Conservation (phyloP, 2,888 invertebrate genomes). For the Cataglyphis albicans region DNA sequence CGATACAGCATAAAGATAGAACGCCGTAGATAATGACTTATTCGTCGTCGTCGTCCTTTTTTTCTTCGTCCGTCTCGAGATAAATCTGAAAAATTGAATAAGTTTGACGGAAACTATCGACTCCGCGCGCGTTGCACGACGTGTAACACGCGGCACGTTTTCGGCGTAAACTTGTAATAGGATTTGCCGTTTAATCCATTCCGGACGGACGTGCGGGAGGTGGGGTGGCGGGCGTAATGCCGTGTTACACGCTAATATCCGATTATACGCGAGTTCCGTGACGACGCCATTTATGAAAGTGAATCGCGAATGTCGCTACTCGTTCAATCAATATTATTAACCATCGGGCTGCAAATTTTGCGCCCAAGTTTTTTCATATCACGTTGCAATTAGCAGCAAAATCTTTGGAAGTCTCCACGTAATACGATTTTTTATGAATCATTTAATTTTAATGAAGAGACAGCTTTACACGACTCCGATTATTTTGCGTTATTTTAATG, state of each 20-base stretch:
- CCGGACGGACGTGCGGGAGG: constrained; percentile 48
- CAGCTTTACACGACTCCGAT: not conserved
- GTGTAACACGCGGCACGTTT: constrained; percentile 48
- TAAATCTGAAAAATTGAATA: constrained; percentile 57
- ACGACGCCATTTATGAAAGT: constrained; percentile 46
- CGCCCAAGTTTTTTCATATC: not conserved
- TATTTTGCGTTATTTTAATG: not conserved
- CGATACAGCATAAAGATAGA: constrained; percentile 33
- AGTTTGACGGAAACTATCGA: constrained; percentile 43
- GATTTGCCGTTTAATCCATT: constrained; percentile 55
- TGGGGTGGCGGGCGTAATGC: constrained; percentile 40
- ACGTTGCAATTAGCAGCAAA: not conserved
- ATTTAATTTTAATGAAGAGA: not conserved
- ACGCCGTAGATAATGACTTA: constrained; percentile 17
- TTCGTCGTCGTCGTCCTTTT: not conserved
- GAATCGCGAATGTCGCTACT: constrained; percentile 42
- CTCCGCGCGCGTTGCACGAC: not conserved
- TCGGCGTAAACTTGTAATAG: constrained; percentile 55
- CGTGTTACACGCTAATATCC: constrained; percentile 54
- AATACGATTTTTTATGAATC: not conserved
- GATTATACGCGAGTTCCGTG: constrained; percentile 48
- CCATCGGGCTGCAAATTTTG: not conserved
- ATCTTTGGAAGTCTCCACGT: not conserved
- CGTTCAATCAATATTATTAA: constrained; percentile 2
- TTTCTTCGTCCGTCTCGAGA: not conserved